phyloP scores from a whole-genome alignment of 2,797 vertebrate genomes.

The Catamblyrhynchus diadema region DNA sequence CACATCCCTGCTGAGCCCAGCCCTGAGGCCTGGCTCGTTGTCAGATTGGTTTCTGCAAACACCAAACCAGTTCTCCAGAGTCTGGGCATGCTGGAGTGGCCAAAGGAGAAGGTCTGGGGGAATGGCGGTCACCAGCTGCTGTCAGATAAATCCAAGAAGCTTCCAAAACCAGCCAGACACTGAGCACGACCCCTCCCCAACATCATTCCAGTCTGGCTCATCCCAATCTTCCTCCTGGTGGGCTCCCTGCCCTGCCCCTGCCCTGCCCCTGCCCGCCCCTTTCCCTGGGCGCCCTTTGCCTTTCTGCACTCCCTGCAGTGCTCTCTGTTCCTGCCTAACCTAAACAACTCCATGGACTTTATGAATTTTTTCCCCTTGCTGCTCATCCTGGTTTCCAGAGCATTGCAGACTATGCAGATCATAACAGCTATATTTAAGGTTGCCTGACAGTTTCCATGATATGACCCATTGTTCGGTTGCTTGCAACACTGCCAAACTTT shows the following conservation, averaged over 20 bases:
- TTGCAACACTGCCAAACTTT: slow-evolving; percentile 22
- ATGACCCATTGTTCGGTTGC: slow-evolving; percentile 45
- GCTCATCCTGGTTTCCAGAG: slow-evolving; percentile 60
- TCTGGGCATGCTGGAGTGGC: background rate
- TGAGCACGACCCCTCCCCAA: background rate
- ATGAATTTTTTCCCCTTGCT: slow-evolving; percentile 56
- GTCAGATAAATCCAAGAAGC: background rate
- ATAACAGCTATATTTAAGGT: slow-evolving; percentile 68
- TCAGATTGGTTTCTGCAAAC: background rate
- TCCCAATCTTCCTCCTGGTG: background rate
- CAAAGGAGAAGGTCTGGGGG: background rate
- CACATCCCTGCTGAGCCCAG: background rate
- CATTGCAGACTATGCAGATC: slow-evolving; percentile 64
- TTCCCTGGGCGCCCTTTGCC: background rate
- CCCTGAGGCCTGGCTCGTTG: background rate
- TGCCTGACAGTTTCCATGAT: slow-evolving; percentile 64
- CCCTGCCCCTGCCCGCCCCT: background rate
- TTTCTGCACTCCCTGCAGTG: background rate
- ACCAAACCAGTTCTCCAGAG: background rate
- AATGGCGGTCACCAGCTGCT: background rate
- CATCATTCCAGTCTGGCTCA: background rate
- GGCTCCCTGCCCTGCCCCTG: background rate
- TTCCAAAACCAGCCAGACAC: background rate
- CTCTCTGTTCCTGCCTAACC: slow-evolving; percentile 17
- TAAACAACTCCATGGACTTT: slow-evolving; percentile 51